Base-by-base conservation (phyloP, 2,113 vertebrate genomes). In the Cercocebus atys region DNA sequence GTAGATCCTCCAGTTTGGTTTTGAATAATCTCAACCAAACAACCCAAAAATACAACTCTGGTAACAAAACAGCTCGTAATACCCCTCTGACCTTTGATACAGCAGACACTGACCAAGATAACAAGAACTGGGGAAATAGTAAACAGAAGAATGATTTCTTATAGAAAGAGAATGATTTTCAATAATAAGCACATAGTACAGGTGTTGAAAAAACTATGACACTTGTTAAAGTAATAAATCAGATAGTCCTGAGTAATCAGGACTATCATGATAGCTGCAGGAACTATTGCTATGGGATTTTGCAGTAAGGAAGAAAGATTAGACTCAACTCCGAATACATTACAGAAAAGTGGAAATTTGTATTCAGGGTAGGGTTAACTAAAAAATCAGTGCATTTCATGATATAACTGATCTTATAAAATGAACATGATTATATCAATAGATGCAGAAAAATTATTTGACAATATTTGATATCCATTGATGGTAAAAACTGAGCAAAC, bases 1-100 rank as follows among this genome's bases (percentile, higher is more conserved):
- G 99, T 99, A 99, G 98, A 98, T 98, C 99, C 99, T 99, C 98
- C 96, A 99, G 99, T 98, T 98, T 98, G 93, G 97, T 98, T 98
- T 97, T 98, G 97, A 98, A 98, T 98, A 98, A 98, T 27, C 97
- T 98, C 98, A 98, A 98, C 98, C 98, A 98, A 98, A 98, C 98
- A 98, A 98, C 97, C 98, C 94, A 98, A 98, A 98, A 98, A 97
- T 98, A 98, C 72, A 95, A 98, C 97, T 98, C 11, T 90, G 97
- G 97, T 92, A 43, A 97, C n/a, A 64, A 22, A 64, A 18, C 5
- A 38, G 13, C 16, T 18, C 3, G 6, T 40, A 25, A 22, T n/a
- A 73, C n/a, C 50, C 12, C 50, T 75, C 98, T 98, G 96, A 97
- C 98, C 95, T 97, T 97, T 98, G 9, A 97, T 97, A 98, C 96